phyloP scores from a whole-genome alignment of 1,140 invertebrate species.

The Drosophila pectinifera region DNA sequence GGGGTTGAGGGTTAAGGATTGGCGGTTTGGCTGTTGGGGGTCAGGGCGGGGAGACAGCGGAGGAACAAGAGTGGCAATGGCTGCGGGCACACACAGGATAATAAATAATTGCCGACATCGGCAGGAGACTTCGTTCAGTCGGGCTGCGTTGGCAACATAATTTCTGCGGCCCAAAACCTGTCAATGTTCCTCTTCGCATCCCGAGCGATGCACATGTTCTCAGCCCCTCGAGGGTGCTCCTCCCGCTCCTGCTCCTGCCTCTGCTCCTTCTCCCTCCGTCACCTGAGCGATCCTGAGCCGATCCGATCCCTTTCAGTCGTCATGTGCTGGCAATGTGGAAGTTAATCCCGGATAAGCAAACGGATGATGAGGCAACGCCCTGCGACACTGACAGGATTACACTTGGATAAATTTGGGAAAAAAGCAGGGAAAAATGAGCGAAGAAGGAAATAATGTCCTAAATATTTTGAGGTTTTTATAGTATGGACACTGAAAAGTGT shows the following conservation, averaged over 20 bases:
- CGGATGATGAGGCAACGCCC: conserved; percentile 70
- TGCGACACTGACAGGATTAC: conserved; percentile 32
- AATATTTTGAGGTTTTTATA: no score
- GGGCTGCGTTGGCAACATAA: conserved; percentile 65
- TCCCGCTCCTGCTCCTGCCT: conserved; percentile 14
- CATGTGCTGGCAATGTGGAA: conserved; percentile 67
- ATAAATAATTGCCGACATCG: conserved; percentile 74
- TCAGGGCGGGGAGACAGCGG: conserved; percentile 17
- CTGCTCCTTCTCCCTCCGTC: conserved; percentile 14
- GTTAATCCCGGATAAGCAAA: conserved; percentile 72
- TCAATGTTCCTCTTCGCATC: conserved; percentile 39
- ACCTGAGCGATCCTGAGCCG: conserved; percentile 24
- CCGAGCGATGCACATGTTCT: conserved; percentile 48
- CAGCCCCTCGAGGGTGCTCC: conserved; percentile 33
- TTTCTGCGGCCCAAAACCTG: conserved; percentile 61
- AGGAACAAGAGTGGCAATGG: conserved; percentile 61
- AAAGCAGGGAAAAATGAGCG: not conserved
- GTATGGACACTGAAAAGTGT: no score
- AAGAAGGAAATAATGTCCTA: not conserved
- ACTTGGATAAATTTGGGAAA: not conserved
- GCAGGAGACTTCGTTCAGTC: conserved; percentile 29
- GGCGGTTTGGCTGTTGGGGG: conserved; percentile 11
- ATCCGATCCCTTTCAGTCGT: conserved; percentile 19
- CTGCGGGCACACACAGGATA: conserved; percentile 75
- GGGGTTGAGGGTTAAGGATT: conserved; percentile 11